phyloP scores from a whole-genome alignment of 2,797 vertebrate genomes.

The Channallabes apus region DNA sequence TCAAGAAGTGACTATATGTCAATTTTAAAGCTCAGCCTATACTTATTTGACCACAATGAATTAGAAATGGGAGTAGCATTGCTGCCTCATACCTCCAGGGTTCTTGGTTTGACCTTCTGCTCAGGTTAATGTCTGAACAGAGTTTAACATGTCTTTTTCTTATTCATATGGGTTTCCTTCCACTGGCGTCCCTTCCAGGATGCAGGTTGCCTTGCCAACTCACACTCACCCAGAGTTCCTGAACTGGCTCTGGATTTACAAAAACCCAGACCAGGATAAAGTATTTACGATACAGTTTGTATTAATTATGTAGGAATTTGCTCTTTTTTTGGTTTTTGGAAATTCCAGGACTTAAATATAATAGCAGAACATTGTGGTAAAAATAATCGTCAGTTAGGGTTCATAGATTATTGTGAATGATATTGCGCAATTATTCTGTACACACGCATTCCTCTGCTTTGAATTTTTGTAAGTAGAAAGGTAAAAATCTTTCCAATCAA shows the following conservation, averaged over 20 bases:
- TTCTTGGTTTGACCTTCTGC: background rate
- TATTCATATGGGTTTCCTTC: background rate
- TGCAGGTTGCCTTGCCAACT: background rate
- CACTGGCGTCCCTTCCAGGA: background rate
- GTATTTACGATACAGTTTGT: background rate
- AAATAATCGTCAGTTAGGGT: background rate
- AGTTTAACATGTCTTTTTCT: background rate
- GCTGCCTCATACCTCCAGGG: background rate
- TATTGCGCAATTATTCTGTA: background rate
- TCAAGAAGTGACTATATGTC: background rate
- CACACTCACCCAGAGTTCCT: background rate
- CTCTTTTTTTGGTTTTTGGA: background rate
- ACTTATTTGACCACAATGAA: background rate
- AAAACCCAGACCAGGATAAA: background rate
- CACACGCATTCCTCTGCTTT: background rate
- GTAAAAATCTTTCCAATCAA: background rate
- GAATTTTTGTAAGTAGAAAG: background rate
- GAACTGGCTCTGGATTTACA: background rate
- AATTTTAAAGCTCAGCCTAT: background rate
- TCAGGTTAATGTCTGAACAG: background rate
- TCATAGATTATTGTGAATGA: background rate
- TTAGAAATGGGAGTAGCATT: background rate
- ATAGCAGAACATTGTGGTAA: background rate
- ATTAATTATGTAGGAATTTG: background rate
- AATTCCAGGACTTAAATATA: background rate